A percentile compares a stretch with the other conserved stretches of the same genome.
Conservation (phyloP, 2,797 vertebrate species). For the Simalia tracyae region DNA sequence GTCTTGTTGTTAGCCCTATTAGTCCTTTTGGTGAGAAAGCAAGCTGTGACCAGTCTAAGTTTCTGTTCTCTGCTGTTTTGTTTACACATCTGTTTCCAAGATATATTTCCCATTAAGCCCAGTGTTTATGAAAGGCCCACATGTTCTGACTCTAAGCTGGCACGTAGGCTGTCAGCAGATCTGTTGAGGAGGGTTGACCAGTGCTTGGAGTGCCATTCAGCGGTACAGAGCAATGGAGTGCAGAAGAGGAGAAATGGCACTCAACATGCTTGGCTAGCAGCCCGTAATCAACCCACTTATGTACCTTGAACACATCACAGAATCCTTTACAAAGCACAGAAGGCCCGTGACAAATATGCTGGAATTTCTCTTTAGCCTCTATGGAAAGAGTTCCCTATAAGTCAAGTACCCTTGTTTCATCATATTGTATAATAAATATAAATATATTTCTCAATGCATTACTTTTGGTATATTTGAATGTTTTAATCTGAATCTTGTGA, state of each 20-base stretch:
- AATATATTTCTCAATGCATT: not conserved
- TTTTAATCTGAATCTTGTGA: conserved; percentile 7
- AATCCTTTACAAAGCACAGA: not conserved
- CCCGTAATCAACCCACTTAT: not conserved
- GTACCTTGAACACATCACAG: not conserved
- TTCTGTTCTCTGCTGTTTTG: rapidly evolving
- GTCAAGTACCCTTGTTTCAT: not conserved
- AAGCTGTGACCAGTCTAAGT: not conserved
- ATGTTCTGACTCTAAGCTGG: conserved; percentile 24
- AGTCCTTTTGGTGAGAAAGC: not conserved
- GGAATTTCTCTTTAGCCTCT: not conserved
- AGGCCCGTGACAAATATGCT: not conserved
- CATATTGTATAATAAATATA: not conserved
- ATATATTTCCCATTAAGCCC: conserved; percentile 37
- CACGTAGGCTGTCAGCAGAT: conserved; percentile 14
- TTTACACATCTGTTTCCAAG: conserved; percentile 6
- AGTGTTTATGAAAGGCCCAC: conserved; percentile 32
- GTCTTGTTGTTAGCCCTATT: not conserved
- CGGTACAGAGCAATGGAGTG: conserved; percentile 3
- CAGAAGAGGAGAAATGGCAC: not conserved
- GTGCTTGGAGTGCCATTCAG: conserved; percentile 29
- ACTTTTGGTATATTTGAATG: not conserved
- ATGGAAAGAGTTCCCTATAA: not conserved
- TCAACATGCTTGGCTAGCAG: not conserved
- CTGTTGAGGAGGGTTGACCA: conserved; percentile 32